Percentiles rank a stretch among this genome's conserved stretches.
These are phyloP conservation scores for Galerucella calmariensis DNA, from an alignment of 2,888 invertebrate genomes.

Conservation along the genomic window DNA sequence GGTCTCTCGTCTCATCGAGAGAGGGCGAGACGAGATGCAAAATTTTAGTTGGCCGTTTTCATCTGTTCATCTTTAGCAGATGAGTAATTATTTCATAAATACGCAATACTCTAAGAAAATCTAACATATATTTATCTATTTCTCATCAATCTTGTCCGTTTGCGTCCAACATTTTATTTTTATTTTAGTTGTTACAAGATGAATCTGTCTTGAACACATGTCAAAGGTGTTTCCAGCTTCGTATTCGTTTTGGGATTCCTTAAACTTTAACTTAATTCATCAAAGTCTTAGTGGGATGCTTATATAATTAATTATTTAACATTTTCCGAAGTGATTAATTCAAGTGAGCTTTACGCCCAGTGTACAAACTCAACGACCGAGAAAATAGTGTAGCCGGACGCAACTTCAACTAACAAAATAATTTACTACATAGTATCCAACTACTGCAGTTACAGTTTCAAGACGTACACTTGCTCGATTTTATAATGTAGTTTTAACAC, in stretches of 20 bases:
- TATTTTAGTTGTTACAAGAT: too few relatives aligned
- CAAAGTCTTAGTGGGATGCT: not conserved
- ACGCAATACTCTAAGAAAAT: too few relatives aligned
- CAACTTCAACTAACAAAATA: not conserved
- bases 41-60: too few relatives aligned
- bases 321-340: not conserved
- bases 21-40: too few relatives aligned
- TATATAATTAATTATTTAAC: too few relatives aligned
- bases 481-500: not conserved
- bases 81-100: too few relatives aligned
- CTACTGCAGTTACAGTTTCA: not conserved
- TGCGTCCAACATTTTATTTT: too few relatives aligned
- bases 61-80: too few relatives aligned
- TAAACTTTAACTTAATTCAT: not conserved
- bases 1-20: too few relatives aligned
- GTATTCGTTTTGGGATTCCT: too few relatives aligned
- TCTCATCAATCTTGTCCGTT: not conserved
- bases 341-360: not conserved
- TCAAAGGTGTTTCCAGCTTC: not conserved
- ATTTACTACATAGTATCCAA: not conserved
- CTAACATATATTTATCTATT: not conserved
- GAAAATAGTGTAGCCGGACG: not conserved
- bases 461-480: not conserved
- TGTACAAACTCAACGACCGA: not conserved
- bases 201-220: not conserved